Evolutionary conservation across 1,140 invertebrate genomes (phyloP).

Genomic region (Atta colombica): DNA sequence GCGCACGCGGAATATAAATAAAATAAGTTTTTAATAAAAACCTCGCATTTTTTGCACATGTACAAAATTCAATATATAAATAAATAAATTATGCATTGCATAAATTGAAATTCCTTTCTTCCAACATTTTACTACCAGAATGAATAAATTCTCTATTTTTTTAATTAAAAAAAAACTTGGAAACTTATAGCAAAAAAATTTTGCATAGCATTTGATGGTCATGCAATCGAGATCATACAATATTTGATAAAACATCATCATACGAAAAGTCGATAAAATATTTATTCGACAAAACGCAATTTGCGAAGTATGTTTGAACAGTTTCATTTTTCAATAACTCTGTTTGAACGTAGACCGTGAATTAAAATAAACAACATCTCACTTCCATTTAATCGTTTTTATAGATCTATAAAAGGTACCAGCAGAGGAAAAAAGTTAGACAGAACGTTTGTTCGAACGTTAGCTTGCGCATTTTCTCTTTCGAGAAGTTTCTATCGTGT

Average conservation of each 20-base stretch:
- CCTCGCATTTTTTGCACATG: neutral
- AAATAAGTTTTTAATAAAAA: constrained; percentile 1
- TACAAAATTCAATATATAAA: neutral
- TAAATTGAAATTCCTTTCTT: constrained; percentile 4
- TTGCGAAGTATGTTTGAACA: constrained; percentile 48
- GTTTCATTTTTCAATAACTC: constrained; percentile 18
- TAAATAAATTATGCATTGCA: neutral
- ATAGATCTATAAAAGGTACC: constrained; percentile 28
- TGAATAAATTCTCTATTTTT: neutral
- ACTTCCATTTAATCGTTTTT: constrained; percentile 6
- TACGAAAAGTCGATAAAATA: constrained; percentile 35
- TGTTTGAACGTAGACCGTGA: neutral
- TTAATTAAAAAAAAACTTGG: neutral
- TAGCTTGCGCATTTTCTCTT: neutral
- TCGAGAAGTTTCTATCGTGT: constrained; percentile 43
- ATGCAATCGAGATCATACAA: constrained; percentile 11
- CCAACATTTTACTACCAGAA: neutral
- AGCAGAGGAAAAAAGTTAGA: neutral
- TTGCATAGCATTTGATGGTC: neutral
- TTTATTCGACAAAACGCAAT: constrained; percentile 38
- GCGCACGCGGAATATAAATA: neutral
- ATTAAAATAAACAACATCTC: constrained; percentile 57
- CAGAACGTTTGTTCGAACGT: constrained; percentile 36
- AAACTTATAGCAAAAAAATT: neutral
- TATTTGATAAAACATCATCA: constrained; percentile 11